Evolutionary conservation across 2,888 invertebrate genomes (phyloP), one percentile per base, ranked within the genome.

Genomic region (Pammene aurita): DNA sequence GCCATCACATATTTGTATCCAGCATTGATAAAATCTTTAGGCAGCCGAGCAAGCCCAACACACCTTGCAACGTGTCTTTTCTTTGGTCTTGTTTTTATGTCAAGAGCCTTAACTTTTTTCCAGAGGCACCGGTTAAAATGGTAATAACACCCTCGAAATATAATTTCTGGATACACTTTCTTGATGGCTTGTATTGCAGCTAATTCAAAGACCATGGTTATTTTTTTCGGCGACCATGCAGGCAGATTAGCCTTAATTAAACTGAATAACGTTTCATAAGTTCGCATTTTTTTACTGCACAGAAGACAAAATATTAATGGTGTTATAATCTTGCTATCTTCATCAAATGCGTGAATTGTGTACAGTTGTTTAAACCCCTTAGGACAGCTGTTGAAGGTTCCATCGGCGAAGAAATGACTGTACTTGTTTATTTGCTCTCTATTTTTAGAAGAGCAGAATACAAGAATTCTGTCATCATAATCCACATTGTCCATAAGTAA

Each of bases 111-210:
- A 44, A 0, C 44, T 58, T 58, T 58, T 58, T 46, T 58, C 46
- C 58, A 18, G 44, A 58, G 58, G 58, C 58, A n/a, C n/a, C 58
- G 58, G 58, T 58, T 58, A 44, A 58, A 58, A 58, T 58, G 58
- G 7, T 58, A 58, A 46, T 58, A 58, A 58, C 58, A 58, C 44
- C 58, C 58, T 42, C 58, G 56, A 58, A 58, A 58, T 58, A 58
- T 42, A 5, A 58, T 58, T 58, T 58, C 58, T 13, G 58, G 58
- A 58, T n/a, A 58, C 6, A 58, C 46, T 58, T 13, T 57, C 57
- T 16, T 41, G 58, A 58, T 58, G 0, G 58, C 58, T 58, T 58
- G 58, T 42, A 58, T 58, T 11, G 58, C 42, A 58, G 58, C 42
- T 44, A 58, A 44, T 58, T 58, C 44, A 13, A 58, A 58, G 13